phyloP scores from a whole-genome alignment of 2,113 vertebrate species.

The Amphilophus citrinellus region DNA sequence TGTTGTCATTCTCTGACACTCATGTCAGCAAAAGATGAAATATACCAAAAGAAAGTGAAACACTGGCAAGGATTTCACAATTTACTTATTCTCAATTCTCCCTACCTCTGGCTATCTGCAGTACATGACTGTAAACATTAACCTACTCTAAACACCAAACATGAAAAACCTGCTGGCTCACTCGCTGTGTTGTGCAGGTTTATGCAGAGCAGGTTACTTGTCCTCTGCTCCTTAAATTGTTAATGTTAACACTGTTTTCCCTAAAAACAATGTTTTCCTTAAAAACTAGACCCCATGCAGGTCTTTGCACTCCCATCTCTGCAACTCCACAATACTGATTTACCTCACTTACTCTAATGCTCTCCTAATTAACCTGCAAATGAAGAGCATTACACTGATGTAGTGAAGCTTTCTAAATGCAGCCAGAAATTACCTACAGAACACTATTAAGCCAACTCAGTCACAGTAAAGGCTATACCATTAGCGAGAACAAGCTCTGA shows the following conservation, averaged over 20 bases:
- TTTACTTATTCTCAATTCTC: not conserved
- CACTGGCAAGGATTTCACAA: not conserved
- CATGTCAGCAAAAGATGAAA: conserved; percentile 1
- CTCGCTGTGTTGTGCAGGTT: conserved; percentile 5
- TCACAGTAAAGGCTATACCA: not conserved
- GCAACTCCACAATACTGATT: conserved; percentile 36
- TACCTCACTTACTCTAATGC: conserved; percentile 41
- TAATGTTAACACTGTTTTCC: conserved; percentile 43
- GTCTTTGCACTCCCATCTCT: not conserved
- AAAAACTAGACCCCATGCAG: conserved; percentile 11
- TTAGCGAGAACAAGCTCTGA: not conserved
- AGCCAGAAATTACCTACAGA: conserved; percentile 14
- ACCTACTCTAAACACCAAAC: not conserved
- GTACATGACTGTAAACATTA: not conserved
- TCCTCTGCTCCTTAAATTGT: not conserved
- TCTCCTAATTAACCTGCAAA: conserved; percentile 58
- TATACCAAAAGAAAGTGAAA: not conserved
- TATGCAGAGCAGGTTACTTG: not conserved
- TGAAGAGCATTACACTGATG: conserved; percentile 29
- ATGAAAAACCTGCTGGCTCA: conserved; percentile 20
- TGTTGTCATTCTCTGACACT: conserved; percentile 16
- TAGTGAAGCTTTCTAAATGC: conserved; percentile 20
- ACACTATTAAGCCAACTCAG: conserved; percentile 1
- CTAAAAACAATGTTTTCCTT: conserved; percentile 33
- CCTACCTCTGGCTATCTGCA: not conserved